Evolutionary conservation across 1,140 invertebrate species (phyloP), one percentile per base, ranked within the genome.

Genomic region (Amyelois transitella): DNA sequence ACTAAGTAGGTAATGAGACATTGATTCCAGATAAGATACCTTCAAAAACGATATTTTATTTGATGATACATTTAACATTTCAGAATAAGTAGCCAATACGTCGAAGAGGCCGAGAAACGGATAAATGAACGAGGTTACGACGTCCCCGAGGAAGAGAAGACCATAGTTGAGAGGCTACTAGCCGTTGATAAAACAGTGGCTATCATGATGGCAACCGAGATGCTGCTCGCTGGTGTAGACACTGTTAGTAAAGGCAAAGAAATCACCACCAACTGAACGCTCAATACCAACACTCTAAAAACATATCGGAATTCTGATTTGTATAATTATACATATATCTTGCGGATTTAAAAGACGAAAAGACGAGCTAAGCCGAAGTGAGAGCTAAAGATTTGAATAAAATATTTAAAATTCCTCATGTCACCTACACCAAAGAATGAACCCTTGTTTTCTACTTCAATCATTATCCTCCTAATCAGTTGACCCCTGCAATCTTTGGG

Each of bases 151-250:
- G 48, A 54, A 25, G 43, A 55, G 21, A 63, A 60, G 25, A 32
- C 57, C n/a, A 78, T 92, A 25, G 64, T 92, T 25, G 86, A 91
- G 58, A 89, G 84, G 62, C 53, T 86, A 44, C 68, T 86, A 18
- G 79, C 57, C 60, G 84, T 86, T 18, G 82, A 89, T 65, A 73
- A 81, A 61, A 79, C 76, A 76, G 86, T 86, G n/a, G 91, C 91
- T 1, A 64, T 88, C 25, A 87, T 90, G 1, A 92, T 94, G 89
- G 90, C 91, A 1, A 83, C 91, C 53, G 93, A 95, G 71, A 91
- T 94, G 89, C 56, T 94, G 19, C 83, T 92, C 24, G 92, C 92
- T 14, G 93, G 93, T 50, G 89, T 94, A 21, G 93, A 94, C 79
- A 94, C 93, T 57, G 92, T 93, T 78, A 81, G 71, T 58, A 45